Evolutionary conservation across 2,113 vertebrate species (phyloP), one percentile per base, ranked within the genome.

Genomic region (Spizaetus ornatus): DNA sequence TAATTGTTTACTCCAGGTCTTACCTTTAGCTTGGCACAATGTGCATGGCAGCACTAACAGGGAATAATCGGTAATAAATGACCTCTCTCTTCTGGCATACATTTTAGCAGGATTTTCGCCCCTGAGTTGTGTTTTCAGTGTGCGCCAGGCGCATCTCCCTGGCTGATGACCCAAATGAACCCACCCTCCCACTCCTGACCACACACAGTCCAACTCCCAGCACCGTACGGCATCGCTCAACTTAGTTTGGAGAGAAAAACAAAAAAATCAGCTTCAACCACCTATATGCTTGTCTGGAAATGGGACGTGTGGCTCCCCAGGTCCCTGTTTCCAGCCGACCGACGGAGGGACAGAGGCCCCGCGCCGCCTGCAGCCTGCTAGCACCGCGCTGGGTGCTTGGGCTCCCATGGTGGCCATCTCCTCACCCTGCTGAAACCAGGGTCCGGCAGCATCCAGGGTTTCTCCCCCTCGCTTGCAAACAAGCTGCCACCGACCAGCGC

Each of bases 11-110:
- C 53, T 89, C 38, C 20, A 47, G 16, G 29, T 93, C 93, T 97
- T 95, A 97, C 71, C 82, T 77, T 95, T 83, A 94, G 66, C 82
- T 95, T 96, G 89, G 70, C 88, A 94, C 78, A 74, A 66, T 40
- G 22, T 81, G 43, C 32, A 16, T 22, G 74, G 66, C 63, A 88
- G 63, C 50, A 53, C 69, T 80, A 90, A 91, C 15, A 93, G 71
- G 87, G 72, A 69, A 85, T 73, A 82, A n/a, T 90, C 95, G 92
- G 26, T 95, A 87, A 83, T 93, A 82, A 93, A 88, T 82, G n/a
- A 88, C n/a, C 4, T 61, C 26, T 73, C 53, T 89, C 50, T 69
- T 65, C 32, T 47, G 43, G 47, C 38, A 43, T 58, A 80, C 16
- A 31, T 92, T 95, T 94, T 91, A 96, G 61, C 45, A 70, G 70